These are phyloP conservation scores for Cirrhinus mrigala DNA, from an alignment of 2,797 vertebrate genomes.

Conservation along the genomic window DNA sequence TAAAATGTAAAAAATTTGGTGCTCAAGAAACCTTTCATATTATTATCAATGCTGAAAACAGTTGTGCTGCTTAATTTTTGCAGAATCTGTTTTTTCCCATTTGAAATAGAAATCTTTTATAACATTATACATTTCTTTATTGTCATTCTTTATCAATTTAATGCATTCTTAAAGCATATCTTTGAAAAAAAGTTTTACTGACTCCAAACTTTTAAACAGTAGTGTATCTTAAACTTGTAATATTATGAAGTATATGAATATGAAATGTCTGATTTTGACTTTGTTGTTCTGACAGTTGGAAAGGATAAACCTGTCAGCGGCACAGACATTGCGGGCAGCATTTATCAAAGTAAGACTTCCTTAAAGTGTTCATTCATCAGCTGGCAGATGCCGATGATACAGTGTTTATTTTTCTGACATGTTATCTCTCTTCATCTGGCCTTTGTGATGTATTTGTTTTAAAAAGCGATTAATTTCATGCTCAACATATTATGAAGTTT, in stretches of 20 bases:
- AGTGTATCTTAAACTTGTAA: neutral
- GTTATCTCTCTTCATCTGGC: neutral
- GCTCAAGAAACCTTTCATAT: neutral
- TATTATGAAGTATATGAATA: neutral
- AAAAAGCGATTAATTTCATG: constrained; percentile 1
- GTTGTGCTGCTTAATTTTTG: neutral
- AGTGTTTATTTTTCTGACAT: constrained; percentile 11
- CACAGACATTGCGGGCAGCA: constrained; percentile 97
- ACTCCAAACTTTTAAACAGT: neutral
- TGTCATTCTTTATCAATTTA: neutral
- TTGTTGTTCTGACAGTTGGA: constrained; percentile 84
- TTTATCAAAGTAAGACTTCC: constrained; percentile 92
- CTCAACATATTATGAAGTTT: neutral
- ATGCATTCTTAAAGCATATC: neutral
- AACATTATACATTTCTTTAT: neutral
- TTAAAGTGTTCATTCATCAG: constrained; percentile 2
- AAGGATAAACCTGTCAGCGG: constrained; percentile 97
- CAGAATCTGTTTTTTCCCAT: neutral
- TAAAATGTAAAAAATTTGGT: too few relatives aligned
- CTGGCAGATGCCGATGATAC: neutral
- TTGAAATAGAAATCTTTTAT: neutral
- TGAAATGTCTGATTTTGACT: constrained; percentile 29
- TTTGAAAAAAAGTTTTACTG: neutral
- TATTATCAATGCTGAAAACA: neutral
- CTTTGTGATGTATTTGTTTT: neutral